Conservation (phyloP, 2,888 invertebrate genomes). For the Rambutsinella grinnellia region DNA sequence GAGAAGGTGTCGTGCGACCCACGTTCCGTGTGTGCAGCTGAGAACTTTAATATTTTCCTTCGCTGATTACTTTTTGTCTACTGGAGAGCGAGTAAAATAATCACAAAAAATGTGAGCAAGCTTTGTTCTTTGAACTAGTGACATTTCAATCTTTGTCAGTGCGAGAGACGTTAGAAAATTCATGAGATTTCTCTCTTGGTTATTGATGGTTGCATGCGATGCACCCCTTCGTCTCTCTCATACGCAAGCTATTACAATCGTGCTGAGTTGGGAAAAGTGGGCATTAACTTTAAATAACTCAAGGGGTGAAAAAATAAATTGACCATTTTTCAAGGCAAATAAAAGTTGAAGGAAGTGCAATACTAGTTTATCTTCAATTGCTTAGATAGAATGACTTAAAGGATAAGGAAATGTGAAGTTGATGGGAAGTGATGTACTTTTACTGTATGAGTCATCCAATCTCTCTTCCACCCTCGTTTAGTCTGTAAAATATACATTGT, state of each 20-base stretch:
- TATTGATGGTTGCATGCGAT: conserved; percentile 8
- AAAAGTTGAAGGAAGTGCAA: conserved; percentile 6
- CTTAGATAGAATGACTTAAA: too few relatives aligned
- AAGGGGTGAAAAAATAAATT: conserved; percentile 27
- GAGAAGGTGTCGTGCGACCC: not conserved
- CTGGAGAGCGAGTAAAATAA: not conserved
- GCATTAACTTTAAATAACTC: not conserved
- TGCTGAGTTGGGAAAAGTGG: not conserved
- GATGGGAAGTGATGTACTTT: too few relatives aligned
- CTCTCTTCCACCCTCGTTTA: too few relatives aligned
- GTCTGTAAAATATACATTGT: too few relatives aligned
- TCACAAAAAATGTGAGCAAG: not conserved
- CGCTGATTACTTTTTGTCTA: not conserved
- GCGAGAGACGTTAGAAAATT: not conserved
- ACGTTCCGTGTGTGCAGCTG: not conserved
- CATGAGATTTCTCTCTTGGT: too few relatives aligned
- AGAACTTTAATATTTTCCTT: not conserved
- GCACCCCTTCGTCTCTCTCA: not conserved
- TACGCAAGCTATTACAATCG: not conserved
- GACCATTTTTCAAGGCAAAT: conserved; percentile 19
- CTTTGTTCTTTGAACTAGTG: not conserved
- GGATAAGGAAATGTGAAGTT: too few relatives aligned
- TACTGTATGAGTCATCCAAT: too few relatives aligned
- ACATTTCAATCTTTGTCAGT: conserved; percentile 54
- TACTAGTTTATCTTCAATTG: too few relatives aligned